A percentile compares a stretch with the other conserved stretches of the same genome.
phyloP scores from a whole-genome alignment of 2,797 vertebrate genomes.

The Cirrhinus mrigala region DNA sequence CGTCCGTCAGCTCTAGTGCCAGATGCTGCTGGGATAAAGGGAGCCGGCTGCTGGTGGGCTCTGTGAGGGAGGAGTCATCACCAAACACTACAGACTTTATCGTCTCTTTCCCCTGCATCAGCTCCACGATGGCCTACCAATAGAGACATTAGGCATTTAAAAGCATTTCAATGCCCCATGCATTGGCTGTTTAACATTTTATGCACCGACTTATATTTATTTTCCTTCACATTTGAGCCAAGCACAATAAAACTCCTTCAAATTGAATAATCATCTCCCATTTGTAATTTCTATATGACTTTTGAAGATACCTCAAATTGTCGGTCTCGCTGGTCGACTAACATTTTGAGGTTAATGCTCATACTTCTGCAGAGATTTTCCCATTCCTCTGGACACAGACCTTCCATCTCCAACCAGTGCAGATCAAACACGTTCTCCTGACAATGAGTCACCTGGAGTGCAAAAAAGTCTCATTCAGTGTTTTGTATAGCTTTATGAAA shows the following conservation, averaged over 20 bases:
- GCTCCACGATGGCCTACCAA: slow-evolving; percentile 91
- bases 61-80: slow-evolving; percentile 85
- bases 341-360: slow-evolving; percentile 90
- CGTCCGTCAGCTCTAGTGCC: slow-evolving; percentile 93
- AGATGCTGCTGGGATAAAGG: slow-evolving; percentile 96
- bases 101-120: slow-evolving; percentile 92
- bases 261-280: background rate
- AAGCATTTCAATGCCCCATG: background rate
- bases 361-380: slow-evolving; percentile 91
- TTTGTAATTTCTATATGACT: background rate
- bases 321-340: slow-evolving; percentile 95
- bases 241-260: background rate
- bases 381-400: slow-evolving; percentile 86
- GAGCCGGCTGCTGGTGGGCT: slow-evolving; percentile 92
- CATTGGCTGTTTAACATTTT: background rate
- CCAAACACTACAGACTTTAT: slow-evolving; percentile 85
- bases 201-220: background rate
- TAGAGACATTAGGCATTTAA: background rate
- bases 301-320: slow-evolving; percentile 87
- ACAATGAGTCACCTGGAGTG: slow-evolving; percentile 92
- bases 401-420: slow-evolving; percentile 93
- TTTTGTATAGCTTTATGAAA: background rate
- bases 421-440: slow-evolving; percentile 97
- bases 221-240: background rate
- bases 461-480: background rate